These are phyloP conservation scores for Trissolcus japonicus DNA, from an alignment of 2,888 invertebrate genomes.

Conservation along the genomic window DNA sequence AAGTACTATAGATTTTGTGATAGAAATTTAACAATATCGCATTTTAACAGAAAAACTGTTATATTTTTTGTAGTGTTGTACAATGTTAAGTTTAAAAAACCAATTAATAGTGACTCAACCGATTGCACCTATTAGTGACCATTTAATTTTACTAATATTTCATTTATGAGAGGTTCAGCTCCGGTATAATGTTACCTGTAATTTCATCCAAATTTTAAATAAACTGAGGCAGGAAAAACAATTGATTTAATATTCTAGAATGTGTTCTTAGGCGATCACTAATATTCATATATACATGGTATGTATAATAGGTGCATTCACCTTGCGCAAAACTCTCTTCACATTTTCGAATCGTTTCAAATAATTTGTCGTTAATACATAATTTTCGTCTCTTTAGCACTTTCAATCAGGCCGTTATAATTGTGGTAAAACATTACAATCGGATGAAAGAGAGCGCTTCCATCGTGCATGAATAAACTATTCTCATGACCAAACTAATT, in stretches of 20 bases:
- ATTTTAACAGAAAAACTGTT: too few relatives aligned
- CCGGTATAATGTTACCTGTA: too few relatives aligned
- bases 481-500: conserved; percentile 71
- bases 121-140: neutral
- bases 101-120: neutral
- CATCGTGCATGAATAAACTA: conserved; percentile 64
- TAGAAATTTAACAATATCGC: too few relatives aligned
- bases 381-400: conserved; percentile 6
- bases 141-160: neutral
- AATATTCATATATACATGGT: conserved; percentile 2
- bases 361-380: conserved; percentile 5
- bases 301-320: neutral
- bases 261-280: neutral
- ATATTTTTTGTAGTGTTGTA: too few relatives aligned
- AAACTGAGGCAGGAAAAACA: too few relatives aligned
- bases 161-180: too few relatives aligned
- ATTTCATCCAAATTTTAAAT: too few relatives aligned
- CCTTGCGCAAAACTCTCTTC: conserved; percentile 28
- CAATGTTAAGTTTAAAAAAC: too few relatives aligned
- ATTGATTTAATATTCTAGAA: too few relatives aligned
- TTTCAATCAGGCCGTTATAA: conserved; percentile 46
- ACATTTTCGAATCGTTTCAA: conserved; percentile 52
- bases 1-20: too few relatives aligned
- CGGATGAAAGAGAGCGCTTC: conserved; percentile 19
- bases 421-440: conserved; percentile 8